Percentiles rank a stretch among this genome's conserved stretches.
Conservation (phyloP, 2,797 vertebrate genomes). For the Echiichthys vipera region DNA sequence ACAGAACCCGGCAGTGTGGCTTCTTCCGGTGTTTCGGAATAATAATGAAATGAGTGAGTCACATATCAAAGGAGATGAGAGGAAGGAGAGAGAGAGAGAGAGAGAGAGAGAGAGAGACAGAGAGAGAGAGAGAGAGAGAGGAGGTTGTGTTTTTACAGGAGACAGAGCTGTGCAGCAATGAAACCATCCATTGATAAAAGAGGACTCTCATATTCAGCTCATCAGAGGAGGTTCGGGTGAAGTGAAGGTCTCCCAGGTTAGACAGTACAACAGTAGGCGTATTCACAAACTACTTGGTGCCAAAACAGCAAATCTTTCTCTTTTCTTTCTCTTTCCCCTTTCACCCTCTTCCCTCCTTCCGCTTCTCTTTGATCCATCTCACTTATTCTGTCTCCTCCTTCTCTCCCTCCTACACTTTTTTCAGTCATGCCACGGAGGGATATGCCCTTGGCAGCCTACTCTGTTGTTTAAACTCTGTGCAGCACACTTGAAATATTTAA, state of each 20-base stretch:
- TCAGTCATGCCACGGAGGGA: slow-evolving; percentile 37
- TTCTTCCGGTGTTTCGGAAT: slow-evolving; percentile 61
- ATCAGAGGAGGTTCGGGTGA: slow-evolving; percentile 58
- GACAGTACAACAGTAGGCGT: slow-evolving; percentile 40
- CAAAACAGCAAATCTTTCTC: slow-evolving; percentile 25
- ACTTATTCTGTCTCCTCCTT: slow-evolving; percentile 22
- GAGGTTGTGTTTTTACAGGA: slow-evolving; percentile 35
- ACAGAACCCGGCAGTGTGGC: slow-evolving; percentile 33
- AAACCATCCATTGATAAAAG: slow-evolving; percentile 54
- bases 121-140: slow-evolving; percentile 2
- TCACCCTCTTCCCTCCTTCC: slow-evolving; percentile 4
- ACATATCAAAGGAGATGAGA: slow-evolving; percentile 50
- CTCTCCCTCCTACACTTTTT: slow-evolving; percentile 38
- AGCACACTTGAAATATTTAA: slow-evolving; percentile 21
- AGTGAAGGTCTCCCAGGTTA: slow-evolving; percentile 55
- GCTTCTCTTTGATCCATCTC: slow-evolving; percentile 34
- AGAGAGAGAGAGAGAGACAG: neutral
- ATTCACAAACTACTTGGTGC: slow-evolving; percentile 50
- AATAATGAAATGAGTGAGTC: slow-evolving; percentile 58
- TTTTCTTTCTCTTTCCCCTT: slow-evolving; percentile 9
- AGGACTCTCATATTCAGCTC: slow-evolving; percentile 32
- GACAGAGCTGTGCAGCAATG: slow-evolving; percentile 41
- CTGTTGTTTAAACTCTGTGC: slow-evolving; percentile 25
- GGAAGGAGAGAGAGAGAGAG: neutral
- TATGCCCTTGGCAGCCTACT: slow-evolving; percentile 36